phyloP scores from a whole-genome alignment of 2,113 vertebrate species.

The Cyanoderma ruficeps region DNA sequence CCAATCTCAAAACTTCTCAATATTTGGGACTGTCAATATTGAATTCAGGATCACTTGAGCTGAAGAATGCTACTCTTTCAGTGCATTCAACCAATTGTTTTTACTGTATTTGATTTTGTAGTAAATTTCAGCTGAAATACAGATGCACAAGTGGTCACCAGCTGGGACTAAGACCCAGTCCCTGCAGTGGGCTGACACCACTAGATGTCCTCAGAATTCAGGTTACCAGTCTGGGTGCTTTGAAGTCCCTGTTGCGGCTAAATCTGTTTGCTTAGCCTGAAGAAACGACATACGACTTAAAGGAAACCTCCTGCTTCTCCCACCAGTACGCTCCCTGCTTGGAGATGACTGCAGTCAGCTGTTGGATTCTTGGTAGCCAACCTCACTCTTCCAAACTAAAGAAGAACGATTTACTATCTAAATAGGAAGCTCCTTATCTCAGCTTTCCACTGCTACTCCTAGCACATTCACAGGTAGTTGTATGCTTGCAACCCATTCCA shows the following conservation, averaged over 20 bases:
- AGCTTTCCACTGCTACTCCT: background rate
- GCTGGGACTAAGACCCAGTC: background rate
- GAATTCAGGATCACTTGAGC: background rate
- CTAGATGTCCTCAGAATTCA: constrained; percentile 52
- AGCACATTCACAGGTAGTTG: background rate
- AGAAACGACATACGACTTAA: background rate
- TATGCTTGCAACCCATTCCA: background rate
- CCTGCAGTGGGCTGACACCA: background rate
- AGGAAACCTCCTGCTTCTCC: background rate
- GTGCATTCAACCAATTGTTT: background rate
- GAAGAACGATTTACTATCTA: background rate
- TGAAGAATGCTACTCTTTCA: background rate
- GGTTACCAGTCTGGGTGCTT: background rate
- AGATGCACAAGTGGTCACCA: background rate
- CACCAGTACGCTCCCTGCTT: background rate
- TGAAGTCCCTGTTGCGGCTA: background rate
- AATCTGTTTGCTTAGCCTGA: background rate
- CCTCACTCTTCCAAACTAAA: background rate
- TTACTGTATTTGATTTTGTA: background rate
- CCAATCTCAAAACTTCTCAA: background rate
- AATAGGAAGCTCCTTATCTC: background rate
- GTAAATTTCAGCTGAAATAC: background rate
- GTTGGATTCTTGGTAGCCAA: background rate
- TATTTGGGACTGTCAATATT: background rate
- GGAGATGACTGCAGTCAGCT: background rate